Conservation (phyloP, 2,888 invertebrate species). For the Drosophila austrosaltans region DNA sequence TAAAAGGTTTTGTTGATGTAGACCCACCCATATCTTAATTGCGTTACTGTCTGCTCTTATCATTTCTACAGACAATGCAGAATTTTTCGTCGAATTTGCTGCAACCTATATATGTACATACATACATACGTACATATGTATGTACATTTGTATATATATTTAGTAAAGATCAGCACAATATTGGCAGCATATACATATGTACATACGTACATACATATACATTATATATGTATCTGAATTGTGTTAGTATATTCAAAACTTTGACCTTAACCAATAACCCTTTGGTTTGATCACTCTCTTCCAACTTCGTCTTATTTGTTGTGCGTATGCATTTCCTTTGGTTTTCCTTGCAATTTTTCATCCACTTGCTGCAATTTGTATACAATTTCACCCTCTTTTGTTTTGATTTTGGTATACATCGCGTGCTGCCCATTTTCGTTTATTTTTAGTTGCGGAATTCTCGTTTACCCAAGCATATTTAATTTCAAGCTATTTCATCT, state of each 20-base stretch:
- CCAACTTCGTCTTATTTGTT: conserved; percentile 15
- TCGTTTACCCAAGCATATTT: conserved; percentile 68
- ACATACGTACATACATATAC: too few species aligned
- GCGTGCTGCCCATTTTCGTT: conserved; percentile 58
- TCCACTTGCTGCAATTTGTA: conserved; percentile 7
- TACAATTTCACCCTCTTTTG: conserved; percentile 17
- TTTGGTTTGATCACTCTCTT: neutral
- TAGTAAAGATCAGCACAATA: too few species aligned
- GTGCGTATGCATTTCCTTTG: conserved; percentile 33
- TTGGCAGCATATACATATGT: too few species aligned
- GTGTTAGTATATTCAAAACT: conserved; percentile 18
- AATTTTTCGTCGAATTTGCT: neutral
- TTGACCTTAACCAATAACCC: neutral
- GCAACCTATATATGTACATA: too few species aligned
- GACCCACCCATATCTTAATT: too few species aligned
- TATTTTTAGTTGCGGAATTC: conserved; percentile 67
- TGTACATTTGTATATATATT: too few species aligned
- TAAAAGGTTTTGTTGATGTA: too few species aligned
- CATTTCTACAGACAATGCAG: neutral
- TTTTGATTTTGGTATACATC: conserved; percentile 28
- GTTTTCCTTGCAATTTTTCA: conserved; percentile 19
- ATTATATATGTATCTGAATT: too few species aligned
- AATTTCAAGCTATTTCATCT: conserved; percentile 50
- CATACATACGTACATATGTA: too few species aligned
- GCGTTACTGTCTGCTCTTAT: neutral